Evolutionary conservation across 1,140 invertebrate genomes (phyloP).

Genomic region (Drosophila melanica): DNA sequence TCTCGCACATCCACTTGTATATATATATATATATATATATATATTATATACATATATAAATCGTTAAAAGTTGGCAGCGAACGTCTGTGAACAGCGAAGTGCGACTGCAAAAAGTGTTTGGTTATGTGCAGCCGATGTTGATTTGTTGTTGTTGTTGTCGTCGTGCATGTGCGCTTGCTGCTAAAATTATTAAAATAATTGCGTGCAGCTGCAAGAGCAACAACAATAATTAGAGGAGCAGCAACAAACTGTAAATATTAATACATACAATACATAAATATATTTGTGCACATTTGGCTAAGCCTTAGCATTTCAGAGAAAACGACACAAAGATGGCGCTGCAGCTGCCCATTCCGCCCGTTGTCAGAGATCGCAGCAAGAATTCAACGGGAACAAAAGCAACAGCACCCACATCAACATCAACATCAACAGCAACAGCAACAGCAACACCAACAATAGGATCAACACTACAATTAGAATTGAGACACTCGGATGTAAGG

Average conservation of each 20-base stretch:
- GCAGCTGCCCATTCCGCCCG: conserved; percentile 21
- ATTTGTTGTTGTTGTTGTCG: conserved; percentile 6
- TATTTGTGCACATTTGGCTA: neutral
- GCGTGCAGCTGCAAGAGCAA: neutral
- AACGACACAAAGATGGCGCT: conserved; percentile 8
- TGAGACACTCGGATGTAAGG: no score
- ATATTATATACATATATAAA: conserved; percentile 2
- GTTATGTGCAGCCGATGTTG: conserved; percentile 59
- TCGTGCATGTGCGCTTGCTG: conserved; percentile 7
- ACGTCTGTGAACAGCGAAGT: conserved; percentile 7
- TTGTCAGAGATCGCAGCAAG: conserved; percentile 35
- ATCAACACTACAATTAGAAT: conserved; percentile 14
- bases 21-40: neutral
- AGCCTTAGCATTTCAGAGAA: neutral
- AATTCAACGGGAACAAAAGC: conserved; percentile 30
- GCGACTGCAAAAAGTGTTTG: conserved; percentile 67
- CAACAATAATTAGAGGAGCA: neutral
- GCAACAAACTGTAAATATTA: conserved; percentile 17
- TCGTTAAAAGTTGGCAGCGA: conserved; percentile 5
- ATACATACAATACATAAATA: neutral
- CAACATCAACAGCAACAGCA: conserved; percentile 31
- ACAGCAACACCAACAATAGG: conserved; percentile 22
- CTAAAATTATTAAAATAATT: neutral
- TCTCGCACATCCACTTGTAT: no score
- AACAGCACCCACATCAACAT: conserved; percentile 35